Percentiles rank a stretch among this genome's conserved stretches.
These are phyloP conservation scores for Hippopotamus amphibius DNA, from an alignment of 2,113 vertebrate species.

Conservation along the genomic window DNA sequence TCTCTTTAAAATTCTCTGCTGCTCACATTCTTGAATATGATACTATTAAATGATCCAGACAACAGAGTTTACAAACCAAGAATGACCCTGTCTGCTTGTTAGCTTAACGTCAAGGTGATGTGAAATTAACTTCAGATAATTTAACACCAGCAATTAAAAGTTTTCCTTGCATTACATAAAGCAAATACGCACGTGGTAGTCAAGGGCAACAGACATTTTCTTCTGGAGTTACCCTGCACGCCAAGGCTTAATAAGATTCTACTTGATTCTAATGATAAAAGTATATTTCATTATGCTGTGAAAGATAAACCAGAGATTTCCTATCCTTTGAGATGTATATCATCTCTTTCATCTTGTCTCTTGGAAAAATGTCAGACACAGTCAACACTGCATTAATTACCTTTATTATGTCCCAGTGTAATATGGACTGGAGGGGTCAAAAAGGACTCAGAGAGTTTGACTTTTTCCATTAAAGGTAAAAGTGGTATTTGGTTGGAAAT, in stretches of 20 bases:
- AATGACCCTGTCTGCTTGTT: slow-evolving; percentile 77
- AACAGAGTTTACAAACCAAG: slow-evolving; percentile 73
- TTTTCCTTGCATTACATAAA: slow-evolving; percentile 64
- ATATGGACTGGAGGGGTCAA: slow-evolving; percentile 59
- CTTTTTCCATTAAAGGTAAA: slow-evolving; percentile 71
- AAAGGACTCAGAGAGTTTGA: slow-evolving; percentile 55
- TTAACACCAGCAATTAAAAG: slow-evolving; percentile 73
- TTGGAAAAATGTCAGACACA: slow-evolving; percentile 78
- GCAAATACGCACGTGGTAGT: slow-evolving; percentile 50
- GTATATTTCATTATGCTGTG: slow-evolving; percentile 66
- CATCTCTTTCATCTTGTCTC: slow-evolving; percentile 59
- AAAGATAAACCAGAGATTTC: slow-evolving; percentile 81
- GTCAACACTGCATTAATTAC: slow-evolving; percentile 80
- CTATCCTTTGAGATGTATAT: slow-evolving; percentile 79
- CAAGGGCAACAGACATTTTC: slow-evolving; percentile 73
- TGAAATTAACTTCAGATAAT: slow-evolving; percentile 75
- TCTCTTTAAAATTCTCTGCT: slow-evolving; percentile 62
- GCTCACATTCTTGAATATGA: slow-evolving; percentile 58
- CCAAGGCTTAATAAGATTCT: slow-evolving; percentile 67
- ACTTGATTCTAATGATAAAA: slow-evolving; percentile 80
- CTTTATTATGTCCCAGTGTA: slow-evolving; percentile 66
- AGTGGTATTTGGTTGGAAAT: slow-evolving; percentile 52
- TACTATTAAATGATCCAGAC: slow-evolving; percentile 75
- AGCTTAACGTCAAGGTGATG: slow-evolving; percentile 77
- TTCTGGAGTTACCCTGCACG: slow-evolving; percentile 54